Evolutionary conservation across 1,140 invertebrate genomes (phyloP).

Genomic region (Drosophila pruinosa): DNA sequence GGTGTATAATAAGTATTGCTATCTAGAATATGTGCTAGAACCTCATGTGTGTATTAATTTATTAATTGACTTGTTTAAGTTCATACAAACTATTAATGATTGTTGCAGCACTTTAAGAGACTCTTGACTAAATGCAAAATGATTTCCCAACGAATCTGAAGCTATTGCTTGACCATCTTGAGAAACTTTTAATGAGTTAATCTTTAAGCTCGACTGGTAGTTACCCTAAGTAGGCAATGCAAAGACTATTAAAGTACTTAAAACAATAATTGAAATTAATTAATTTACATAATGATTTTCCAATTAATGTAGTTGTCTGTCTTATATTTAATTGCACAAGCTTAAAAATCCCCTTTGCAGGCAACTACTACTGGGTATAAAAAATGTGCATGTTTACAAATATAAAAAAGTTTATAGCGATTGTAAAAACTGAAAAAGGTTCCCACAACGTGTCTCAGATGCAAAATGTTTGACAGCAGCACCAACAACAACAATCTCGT

Average conservation of each 20-base stretch:
- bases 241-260: neutral
- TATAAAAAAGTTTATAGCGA: slow-evolving; percentile 49
- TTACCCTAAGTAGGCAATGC: neutral
- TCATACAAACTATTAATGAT: slow-evolving; percentile 42
- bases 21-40: neutral
- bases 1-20: neutral
- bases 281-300: slow-evolving; percentile 4
- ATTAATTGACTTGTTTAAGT: slow-evolving; percentile 53
- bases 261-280: neutral
- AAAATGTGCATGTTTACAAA: slow-evolving; percentile 32
- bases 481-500: neutral
- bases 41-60: slow-evolving; percentile 3
- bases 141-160: slow-evolving; percentile 3
- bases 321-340: neutral
- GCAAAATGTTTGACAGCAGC: slow-evolving; percentile 40
- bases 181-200: slow-evolving; percentile 19
- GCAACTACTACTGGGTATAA: neutral
- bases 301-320: no score
- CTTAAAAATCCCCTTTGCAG: neutral
- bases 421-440: slow-evolving; percentile 67
- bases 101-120: slow-evolving; percentile 2
- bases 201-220: neutral
- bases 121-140: slow-evolving; percentile 3
- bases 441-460: slow-evolving; percentile 67
- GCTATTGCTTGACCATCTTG: slow-evolving; percentile 14